Percentiles rank a stretch among this genome's conserved stretches.
phyloP scores from a whole-genome alignment of 2,888 invertebrate species.

The Chrysopilus asiliformis region DNA sequence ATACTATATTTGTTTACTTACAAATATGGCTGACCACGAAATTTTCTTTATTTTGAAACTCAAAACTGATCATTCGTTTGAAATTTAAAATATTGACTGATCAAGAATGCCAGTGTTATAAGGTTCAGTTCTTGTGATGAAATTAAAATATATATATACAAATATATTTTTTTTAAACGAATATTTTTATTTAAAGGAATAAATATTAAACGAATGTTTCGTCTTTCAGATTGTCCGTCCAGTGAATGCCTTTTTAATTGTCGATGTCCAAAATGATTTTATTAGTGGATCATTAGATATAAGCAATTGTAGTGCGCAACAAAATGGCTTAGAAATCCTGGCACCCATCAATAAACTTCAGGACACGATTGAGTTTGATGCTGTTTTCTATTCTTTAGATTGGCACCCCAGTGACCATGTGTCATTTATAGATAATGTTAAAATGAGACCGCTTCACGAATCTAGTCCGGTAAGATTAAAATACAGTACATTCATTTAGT shows the following conservation, averaged over 20 bases:
- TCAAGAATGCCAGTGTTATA: too few relatives aligned
- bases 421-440: conserved; percentile 89
- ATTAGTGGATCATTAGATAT: conserved; percentile 88
- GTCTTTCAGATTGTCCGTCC: conserved; percentile 63
- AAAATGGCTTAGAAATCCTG: conserved; percentile 80
- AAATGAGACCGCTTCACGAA: conserved; percentile 57
- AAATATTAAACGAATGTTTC: too few relatives aligned
- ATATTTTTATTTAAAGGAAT: too few relatives aligned
- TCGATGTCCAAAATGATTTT: conserved; percentile 98
- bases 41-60: too few relatives aligned
- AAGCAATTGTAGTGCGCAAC: conserved; percentile 82
- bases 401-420: conserved; percentile 97
- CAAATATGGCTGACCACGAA: too few relatives aligned
- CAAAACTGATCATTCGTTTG: too few relatives aligned
- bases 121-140: too few relatives aligned
- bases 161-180: too few relatives aligned
- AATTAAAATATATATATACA: too few relatives aligned
- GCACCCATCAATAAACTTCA: conserved; percentile 80
- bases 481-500: background rate
- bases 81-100: too few relatives aligned
- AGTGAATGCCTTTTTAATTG: conserved; percentile 76
- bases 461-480: conserved; percentile 47
- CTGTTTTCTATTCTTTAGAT: conserved; percentile 85
- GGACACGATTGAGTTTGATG: conserved; percentile 70
- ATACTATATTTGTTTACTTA: too few relatives aligned